Evolutionary conservation across 2,797 vertebrate genomes (phyloP).

Genomic region (Ciconia nigra): DNA sequence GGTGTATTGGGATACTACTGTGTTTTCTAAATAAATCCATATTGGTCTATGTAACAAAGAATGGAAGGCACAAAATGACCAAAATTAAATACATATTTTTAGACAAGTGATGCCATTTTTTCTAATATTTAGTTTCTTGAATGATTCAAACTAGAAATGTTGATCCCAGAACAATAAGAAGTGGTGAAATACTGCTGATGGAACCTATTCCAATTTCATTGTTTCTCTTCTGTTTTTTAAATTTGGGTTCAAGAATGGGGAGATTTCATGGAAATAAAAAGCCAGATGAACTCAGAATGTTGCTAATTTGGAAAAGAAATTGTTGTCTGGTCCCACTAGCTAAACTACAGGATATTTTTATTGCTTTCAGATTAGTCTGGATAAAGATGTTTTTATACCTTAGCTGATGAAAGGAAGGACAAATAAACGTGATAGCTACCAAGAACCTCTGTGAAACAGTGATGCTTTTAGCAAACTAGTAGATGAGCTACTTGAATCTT

Average conservation of each 20-base stretch:
- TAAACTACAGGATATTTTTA: background rate
- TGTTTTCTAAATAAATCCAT: background rate
- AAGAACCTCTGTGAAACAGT: background rate
- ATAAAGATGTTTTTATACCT: background rate
- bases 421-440: background rate
- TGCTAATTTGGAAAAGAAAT: background rate
- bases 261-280: background rate
- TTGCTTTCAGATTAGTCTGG: background rate
- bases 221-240: background rate
- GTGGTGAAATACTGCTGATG: background rate
- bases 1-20: background rate
- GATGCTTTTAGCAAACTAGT: background rate
- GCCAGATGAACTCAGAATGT: background rate
- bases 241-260: background rate
- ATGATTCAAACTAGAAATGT: background rate
- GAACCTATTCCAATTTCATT: background rate
- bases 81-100: background rate
- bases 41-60: background rate
- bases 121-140: background rate
- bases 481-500: background rate
- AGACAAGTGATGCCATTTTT: background rate
- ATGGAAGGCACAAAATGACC: background rate
- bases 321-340: background rate
- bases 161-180: background rate
- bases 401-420: background rate